Conservation (phyloP, 2,113 vertebrate species). For the Burhinus bistriatus region DNA sequence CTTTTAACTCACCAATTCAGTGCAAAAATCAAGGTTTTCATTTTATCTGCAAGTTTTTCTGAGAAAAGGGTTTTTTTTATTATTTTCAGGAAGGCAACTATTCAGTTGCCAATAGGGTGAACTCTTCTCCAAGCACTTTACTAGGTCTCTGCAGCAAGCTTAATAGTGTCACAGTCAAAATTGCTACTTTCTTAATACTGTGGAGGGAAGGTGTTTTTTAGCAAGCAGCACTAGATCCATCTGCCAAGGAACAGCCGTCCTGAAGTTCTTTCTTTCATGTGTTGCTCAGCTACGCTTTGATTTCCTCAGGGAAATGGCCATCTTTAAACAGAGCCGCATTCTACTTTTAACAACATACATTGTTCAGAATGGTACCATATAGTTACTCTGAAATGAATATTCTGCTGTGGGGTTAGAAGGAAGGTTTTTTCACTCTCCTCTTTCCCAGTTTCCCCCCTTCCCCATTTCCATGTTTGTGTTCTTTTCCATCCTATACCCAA, state of each 20-base stretch:
- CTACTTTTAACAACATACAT: neutral
- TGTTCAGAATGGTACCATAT: neutral
- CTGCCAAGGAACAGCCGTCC: neutral
- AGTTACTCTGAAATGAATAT: neutral
- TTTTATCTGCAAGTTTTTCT: neutral
- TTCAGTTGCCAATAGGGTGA: neutral
- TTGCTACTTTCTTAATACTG: neutral
- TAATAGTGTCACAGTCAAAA: neutral
- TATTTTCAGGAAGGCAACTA: neutral
- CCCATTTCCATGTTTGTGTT: neutral
- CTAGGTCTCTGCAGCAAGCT: neutral
- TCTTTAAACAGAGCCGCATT: neutral
- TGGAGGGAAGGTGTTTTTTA: neutral
- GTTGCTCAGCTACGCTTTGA: neutral
- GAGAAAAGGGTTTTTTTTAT: neutral
- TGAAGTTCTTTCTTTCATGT: neutral
- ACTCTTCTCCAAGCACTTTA: neutral
- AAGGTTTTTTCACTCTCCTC: neutral
- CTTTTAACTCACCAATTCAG: neutral
- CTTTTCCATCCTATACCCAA: neutral
- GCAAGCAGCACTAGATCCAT: neutral
- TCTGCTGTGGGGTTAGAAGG: rapidly evolving
- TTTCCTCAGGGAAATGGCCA: neutral
- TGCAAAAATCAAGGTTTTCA: neutral
- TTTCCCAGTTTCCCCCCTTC: rapidly evolving